Conservation (phyloP, 35 echinoderm and acorn worm genomes). For the Apostichopus californicus region DNA sequence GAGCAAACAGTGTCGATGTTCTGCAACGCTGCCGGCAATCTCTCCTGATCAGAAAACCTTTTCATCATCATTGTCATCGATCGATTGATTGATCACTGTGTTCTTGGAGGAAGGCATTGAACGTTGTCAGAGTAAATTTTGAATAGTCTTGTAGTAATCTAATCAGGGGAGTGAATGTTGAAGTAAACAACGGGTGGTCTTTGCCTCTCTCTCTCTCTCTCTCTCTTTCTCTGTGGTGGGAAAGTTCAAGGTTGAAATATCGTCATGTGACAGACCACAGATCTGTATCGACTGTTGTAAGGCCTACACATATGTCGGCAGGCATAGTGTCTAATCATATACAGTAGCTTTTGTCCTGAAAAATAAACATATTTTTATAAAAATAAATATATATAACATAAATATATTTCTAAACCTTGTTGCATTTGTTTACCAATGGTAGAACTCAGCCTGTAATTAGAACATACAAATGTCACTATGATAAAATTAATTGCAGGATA, state of each 20-base stretch:
- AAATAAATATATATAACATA: too few relatives aligned
- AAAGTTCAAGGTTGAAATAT: not conserved
- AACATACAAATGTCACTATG: too few relatives aligned
- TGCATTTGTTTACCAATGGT: too few relatives aligned
- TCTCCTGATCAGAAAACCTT: not conserved
- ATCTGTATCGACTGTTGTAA: too few relatives aligned
- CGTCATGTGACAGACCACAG: not conserved
- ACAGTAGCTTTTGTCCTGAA: too few relatives aligned
- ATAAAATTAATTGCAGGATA: too few relatives aligned
- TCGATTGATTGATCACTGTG: not conserved
- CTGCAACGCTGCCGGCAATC: not conserved
- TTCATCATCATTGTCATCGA: not conserved
- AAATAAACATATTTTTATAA: too few relatives aligned
- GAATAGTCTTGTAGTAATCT: not conserved
- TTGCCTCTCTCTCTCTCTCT: not conserved
- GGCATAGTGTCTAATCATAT: too few relatives aligned
- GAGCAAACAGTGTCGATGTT: not conserved
- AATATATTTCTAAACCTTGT: too few relatives aligned
- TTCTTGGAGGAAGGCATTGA: not conserved
- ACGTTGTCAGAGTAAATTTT: not conserved
- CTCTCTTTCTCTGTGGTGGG: not conserved
- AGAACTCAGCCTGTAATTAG: too few relatives aligned
- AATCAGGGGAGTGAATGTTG: not conserved
- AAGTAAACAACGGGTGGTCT: constrained; percentile 4
- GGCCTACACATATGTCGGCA: too few relatives aligned